Evolutionary conservation across 2,888 invertebrate species (phyloP).

Genomic region (Parnassius orleans): DNA sequence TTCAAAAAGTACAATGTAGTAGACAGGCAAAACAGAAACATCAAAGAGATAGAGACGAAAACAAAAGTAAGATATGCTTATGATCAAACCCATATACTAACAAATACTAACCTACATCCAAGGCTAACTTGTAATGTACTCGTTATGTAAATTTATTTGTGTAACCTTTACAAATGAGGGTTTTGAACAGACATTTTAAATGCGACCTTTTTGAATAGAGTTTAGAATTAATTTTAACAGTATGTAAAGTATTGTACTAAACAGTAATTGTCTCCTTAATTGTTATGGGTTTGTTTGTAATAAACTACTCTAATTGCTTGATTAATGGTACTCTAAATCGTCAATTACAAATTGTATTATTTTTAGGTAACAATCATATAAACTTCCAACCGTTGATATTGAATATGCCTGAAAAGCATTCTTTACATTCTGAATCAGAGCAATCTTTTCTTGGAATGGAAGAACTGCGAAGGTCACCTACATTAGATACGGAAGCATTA

Average conservation of each 20-base stretch:
- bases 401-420: constrained; percentile 58
- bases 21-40: constrained; percentile 54
- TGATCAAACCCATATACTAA: constrained; percentile 12
- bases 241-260: too few species aligned
- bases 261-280: neutral
- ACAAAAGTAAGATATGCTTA: constrained; percentile 50
- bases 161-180: constrained; percentile 18
- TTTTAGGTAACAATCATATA: constrained; percentile 35
- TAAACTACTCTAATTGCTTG: too few species aligned
- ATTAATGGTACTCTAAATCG: too few species aligned
- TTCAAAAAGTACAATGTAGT: constrained; percentile 51
- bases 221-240: too few species aligned
- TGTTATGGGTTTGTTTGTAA: neutral
- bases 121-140: constrained; percentile 17
- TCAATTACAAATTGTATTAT: neutral
- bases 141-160: constrained; percentile 21
- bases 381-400: constrained; percentile 61
- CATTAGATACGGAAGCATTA: constrained; percentile 56
- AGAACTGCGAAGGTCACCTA: constrained; percentile 63
- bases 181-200: constrained; percentile 11
- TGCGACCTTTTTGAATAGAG: constrained; percentile 7
- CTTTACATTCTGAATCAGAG: constrained; percentile 43
- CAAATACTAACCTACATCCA: constrained; percentile 15
- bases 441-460: constrained; percentile 50
- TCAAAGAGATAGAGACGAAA: constrained; percentile 46